phyloP scores from a whole-genome alignment of 2,113 vertebrate species.

The Lophius piscatorius region DNA sequence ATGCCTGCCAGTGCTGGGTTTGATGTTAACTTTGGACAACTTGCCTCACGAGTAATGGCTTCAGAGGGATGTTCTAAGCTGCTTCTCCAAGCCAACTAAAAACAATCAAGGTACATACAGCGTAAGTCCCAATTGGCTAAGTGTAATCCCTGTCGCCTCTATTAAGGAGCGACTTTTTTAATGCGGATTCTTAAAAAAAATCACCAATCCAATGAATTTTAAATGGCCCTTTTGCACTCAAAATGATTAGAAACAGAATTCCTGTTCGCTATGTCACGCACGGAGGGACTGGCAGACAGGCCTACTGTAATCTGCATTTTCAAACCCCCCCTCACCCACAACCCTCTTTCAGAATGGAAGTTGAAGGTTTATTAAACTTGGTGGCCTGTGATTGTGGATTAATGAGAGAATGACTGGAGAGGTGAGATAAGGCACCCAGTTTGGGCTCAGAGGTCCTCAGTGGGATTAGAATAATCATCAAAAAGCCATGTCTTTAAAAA shows the following conservation, averaged over 20 bases:
- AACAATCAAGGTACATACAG: constrained; percentile 51
- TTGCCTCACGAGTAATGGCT: constrained; percentile 31
- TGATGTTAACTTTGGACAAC: constrained; percentile 44
- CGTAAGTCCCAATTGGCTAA: constrained; percentile 24
- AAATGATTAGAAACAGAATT: constrained; percentile 69
- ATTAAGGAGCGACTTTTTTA: constrained; percentile 60
- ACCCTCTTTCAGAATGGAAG: constrained; percentile 78
- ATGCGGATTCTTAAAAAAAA: constrained; percentile 33
- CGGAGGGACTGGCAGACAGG: constrained; percentile 62
- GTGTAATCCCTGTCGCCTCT: constrained; percentile 57
- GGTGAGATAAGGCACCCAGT: constrained; percentile 85
- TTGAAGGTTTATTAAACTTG: constrained; percentile 91
- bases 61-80: constrained; percentile 31
- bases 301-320: constrained; percentile 82
- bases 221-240: constrained; percentile 35
- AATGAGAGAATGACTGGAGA: constrained; percentile 88
- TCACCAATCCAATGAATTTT: constrained; percentile 48
- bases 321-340: background rate
- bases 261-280: constrained; percentile 71
- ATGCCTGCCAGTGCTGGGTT: constrained; percentile 24
- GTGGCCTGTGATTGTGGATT: constrained; percentile 91
- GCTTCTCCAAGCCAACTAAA: constrained; percentile 37
- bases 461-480: constrained; percentile 87
- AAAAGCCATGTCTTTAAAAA: constrained; percentile 80
- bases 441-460: constrained; percentile 78